These are phyloP conservation scores for Iguana delicatissima DNA, from an alignment of 2,797 vertebrate species.

Conservation along the genomic window DNA sequence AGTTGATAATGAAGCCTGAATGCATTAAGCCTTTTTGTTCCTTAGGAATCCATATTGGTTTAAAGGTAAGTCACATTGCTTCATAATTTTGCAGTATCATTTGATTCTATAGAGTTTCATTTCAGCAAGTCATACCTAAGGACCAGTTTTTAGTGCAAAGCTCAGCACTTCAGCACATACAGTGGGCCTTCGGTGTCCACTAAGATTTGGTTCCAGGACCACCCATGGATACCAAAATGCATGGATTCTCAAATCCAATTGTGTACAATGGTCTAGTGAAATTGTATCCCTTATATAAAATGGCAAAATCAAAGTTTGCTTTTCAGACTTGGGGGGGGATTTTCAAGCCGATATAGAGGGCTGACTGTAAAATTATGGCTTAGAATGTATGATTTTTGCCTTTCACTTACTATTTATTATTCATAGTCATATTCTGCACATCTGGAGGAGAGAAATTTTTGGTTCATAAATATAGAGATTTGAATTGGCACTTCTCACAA, in stretches of 20 bases:
- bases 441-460: not conserved
- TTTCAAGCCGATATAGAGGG: no score
- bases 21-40: not conserved
- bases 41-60: not conserved
- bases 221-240: no score
- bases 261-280: no score
- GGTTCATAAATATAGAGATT: not conserved
- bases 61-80: not conserved
- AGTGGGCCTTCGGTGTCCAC: no score
- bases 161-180: not conserved
- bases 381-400: no score
- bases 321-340: no score
- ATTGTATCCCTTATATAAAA: no score
- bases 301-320: no score
- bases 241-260: no score
- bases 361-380: not conserved
- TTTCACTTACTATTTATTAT: not conserved
- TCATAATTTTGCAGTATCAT: not conserved
- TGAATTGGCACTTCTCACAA: not conserved
- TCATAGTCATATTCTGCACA: not conserved
- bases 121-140: not conserved
- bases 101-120: not conserved
- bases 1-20: not conserved
- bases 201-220: no score
- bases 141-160: not conserved